These are phyloP conservation scores for Danio tinwini DNA, from an alignment of 2,797 vertebrate genomes.

Conservation along the genomic window DNA sequence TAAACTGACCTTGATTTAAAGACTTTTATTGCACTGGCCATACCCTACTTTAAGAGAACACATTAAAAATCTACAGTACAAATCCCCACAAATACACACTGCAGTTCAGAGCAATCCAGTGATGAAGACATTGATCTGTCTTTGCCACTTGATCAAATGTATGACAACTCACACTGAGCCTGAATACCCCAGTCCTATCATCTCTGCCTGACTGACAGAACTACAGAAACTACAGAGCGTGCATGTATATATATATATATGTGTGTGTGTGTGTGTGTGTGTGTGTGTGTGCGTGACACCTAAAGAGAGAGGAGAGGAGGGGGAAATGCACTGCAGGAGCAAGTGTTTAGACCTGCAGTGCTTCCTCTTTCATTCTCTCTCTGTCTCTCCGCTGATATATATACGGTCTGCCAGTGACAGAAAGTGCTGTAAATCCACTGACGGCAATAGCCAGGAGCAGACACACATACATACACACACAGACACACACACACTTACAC, in stretches of 20 bases:
- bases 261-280: conserved; percentile 1
- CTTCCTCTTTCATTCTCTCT: conserved; percentile 47
- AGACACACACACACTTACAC: neutral
- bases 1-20: neutral
- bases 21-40: neutral
- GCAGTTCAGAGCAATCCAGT: conserved; percentile 26
- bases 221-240: conserved; percentile 1
- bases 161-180: conserved; percentile 7
- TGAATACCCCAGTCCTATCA: conserved; percentile 35
- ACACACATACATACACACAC: neutral
- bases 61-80: conserved; percentile 4
- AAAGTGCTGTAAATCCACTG: conserved; percentile 48
- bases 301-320: conserved; percentile 52
- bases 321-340: conserved; percentile 60
- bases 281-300: conserved; percentile 37
- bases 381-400: conserved; percentile 43
- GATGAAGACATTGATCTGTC: conserved; percentile 25
- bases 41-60: neutral
- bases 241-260: neutral
- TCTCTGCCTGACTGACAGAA: conserved; percentile 16
- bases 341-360: conserved; percentile 62
- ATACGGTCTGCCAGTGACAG: conserved; percentile 44
- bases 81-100: conserved; percentile 62
- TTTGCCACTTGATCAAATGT: conserved; percentile 18
- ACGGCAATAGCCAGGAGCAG: conserved; percentile 34